Conservation (phyloP, 2,797 vertebrate genomes). For the Simalia tracyae region DNA sequence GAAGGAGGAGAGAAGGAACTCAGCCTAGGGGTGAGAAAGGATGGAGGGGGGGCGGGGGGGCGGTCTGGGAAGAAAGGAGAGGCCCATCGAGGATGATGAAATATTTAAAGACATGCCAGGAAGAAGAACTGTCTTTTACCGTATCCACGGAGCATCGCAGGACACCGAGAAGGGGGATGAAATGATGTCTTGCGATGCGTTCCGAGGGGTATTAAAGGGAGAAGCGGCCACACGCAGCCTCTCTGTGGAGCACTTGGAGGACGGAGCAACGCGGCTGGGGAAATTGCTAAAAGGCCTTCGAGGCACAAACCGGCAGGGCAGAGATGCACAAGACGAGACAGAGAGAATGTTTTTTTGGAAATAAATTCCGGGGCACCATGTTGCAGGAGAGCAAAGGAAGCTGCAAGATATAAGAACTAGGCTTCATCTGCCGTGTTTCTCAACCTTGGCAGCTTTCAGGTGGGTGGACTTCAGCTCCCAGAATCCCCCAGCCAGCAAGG, state of each 20-base stretch:
- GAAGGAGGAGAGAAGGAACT: neutral
- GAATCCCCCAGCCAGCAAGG: neutral
- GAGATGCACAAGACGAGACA: neutral
- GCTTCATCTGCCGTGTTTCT: neutral
- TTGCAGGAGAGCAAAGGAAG: neutral
- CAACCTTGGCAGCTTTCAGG: neutral
- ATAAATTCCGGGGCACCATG: neutral
- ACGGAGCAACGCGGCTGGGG: neutral
- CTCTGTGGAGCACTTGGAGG: neutral
- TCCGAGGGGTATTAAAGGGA: neutral
- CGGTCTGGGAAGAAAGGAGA: neutral
- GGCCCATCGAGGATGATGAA: neutral
- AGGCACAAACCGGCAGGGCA: neutral
- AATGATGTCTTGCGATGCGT: neutral
- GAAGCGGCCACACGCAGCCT: neutral
- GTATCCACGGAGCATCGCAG: neutral
- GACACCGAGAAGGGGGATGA: neutral
- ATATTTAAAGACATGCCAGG: slow-evolving; percentile 13
- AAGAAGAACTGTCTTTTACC: neutral
- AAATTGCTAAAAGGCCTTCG: neutral
- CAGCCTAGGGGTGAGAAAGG: neutral
- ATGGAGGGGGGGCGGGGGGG: too few species aligned
- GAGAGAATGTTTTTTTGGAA: neutral
- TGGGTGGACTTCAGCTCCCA: neutral
- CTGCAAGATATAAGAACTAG: neutral